These are phyloP conservation scores for Nothocercus nigrocapillus DNA, from an alignment of 2,113 vertebrate genomes.

Conservation along the genomic window DNA sequence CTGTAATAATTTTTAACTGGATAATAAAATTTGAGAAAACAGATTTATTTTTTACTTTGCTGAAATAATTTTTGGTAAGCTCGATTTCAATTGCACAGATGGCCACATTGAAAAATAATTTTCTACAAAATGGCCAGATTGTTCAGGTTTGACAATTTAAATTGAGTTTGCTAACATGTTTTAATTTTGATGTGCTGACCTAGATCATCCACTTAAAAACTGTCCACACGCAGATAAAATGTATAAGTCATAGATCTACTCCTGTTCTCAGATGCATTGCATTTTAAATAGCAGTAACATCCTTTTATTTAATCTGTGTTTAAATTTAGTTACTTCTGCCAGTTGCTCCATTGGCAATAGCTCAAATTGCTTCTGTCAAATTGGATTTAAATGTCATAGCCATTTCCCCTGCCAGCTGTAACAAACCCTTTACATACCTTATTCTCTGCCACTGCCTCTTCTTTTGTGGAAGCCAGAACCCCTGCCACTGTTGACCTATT, in stretches of 20 bases:
- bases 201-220: not conserved
- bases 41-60: slow-evolving; percentile 15
- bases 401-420: not conserved
- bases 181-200: not conserved
- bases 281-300: not conserved
- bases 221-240: not conserved
- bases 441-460: not conserved
- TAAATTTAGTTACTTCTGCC: not conserved
- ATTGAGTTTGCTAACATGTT: accelerated
- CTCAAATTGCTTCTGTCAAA: not conserved
- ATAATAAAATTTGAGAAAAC: not conserved
- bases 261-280: not conserved
- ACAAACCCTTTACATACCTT: not conserved
- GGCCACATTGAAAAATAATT: not conserved
- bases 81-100: slow-evolving; percentile 22
- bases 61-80: not conserved
- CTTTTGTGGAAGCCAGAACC: not conserved
- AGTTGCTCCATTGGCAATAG: not conserved
- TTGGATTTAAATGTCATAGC: not conserved
- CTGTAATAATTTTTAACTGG: not conserved
- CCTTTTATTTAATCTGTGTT: not conserved
- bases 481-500: not conserved
- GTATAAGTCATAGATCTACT: accelerated
- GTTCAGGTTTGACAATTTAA: not conserved
- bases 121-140: not conserved